Evolutionary conservation across 1,140 invertebrate genomes (phyloP).

Genomic region (Drosophila chauvacae): DNA sequence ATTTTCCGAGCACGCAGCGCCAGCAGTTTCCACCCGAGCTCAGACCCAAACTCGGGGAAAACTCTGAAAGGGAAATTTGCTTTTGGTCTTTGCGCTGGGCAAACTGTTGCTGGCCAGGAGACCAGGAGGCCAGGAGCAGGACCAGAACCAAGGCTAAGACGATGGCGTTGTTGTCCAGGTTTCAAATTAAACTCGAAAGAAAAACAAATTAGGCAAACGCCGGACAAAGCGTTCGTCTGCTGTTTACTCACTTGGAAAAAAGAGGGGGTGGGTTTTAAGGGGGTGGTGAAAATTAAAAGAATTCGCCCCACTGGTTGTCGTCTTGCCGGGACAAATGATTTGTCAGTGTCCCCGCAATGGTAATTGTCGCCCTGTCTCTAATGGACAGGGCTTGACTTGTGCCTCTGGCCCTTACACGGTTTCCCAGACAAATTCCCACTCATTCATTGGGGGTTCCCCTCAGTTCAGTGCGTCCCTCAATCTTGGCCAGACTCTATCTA

Average conservation of each 20-base stretch:
- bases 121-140: neutral
- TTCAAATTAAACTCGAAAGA: conserved; percentile 81
- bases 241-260: conserved; percentile 52
- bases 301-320: conserved; percentile 44
- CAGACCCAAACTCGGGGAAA: neutral
- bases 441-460: neutral
- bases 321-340: conserved; percentile 46
- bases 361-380: conserved; percentile 21
- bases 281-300: conserved; percentile 15
- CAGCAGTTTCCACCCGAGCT: conserved; percentile 46
- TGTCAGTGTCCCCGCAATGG: conserved; percentile 27
- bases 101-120: conserved; percentile 67
- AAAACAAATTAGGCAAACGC: conserved; percentile 78
- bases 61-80: conserved; percentile 57
- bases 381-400: conserved; percentile 39
- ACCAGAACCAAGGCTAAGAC: conserved; percentile 23
- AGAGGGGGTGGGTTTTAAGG: neutral
- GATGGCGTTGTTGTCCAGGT: conserved; percentile 43
- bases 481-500: conserved; percentile 14
- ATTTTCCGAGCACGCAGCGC: conserved; percentile 72
- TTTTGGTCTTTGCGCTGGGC: conserved; percentile 60
- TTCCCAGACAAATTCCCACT: conserved; percentile 32
- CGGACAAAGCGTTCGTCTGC: conserved; percentile 74
- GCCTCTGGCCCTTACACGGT: conserved; percentile 13
- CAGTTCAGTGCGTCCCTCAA: neutral